Evolutionary conservation across 2,888 invertebrate species (phyloP), one percentile per base, ranked within the genome.

Genomic region (Yponomeuta plumbellus): DNA sequence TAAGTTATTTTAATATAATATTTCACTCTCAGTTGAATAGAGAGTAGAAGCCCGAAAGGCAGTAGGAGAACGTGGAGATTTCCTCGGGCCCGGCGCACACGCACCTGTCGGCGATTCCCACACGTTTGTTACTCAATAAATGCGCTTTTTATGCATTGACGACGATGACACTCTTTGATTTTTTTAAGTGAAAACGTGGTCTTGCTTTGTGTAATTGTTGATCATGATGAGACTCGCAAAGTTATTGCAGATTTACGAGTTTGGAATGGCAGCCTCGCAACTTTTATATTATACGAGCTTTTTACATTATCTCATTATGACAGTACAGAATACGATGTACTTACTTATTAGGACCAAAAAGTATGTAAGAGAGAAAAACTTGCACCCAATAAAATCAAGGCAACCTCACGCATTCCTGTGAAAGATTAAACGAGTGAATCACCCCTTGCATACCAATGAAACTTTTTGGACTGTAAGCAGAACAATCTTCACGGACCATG

Each of bases 61-160:
- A 3, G 17, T 13, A 52, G 58, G 20, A 23, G 34, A 17, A 52
- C 17, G 44, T 44, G 44, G 44, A 64, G 64, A 64, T 44, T 56
- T 64, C 22, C 64, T 22, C 17, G 21, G 17, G 52, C 10, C 8
- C 64, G 64, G 20, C 65, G 44, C 26, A 20, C 10, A 17, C 75
- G 80, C 88, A 88, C 87, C 87, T 88, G 87, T 80, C 76, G 73
- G 68, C 62, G 69, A 80, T 87, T 88, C 87, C 86, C 87, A 86
- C 85, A 84, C 83, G 72, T 79, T 76, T 75, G 78, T 84, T 83
- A 81, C 80, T 83, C 84, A 85, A 85, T 82, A 82, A 84, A 81
- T 84, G 73, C 75, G 81, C 78, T 86, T 86, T 84, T 85, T 86
- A 83, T 85, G 78, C 80, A 80, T 80, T 80, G 73, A 82, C 85